A percentile compares a stretch with the other conserved stretches of the same genome.
phyloP scores from a whole-genome alignment of 1,140 invertebrate genomes.

The Philotrypesis tridentata region DNA sequence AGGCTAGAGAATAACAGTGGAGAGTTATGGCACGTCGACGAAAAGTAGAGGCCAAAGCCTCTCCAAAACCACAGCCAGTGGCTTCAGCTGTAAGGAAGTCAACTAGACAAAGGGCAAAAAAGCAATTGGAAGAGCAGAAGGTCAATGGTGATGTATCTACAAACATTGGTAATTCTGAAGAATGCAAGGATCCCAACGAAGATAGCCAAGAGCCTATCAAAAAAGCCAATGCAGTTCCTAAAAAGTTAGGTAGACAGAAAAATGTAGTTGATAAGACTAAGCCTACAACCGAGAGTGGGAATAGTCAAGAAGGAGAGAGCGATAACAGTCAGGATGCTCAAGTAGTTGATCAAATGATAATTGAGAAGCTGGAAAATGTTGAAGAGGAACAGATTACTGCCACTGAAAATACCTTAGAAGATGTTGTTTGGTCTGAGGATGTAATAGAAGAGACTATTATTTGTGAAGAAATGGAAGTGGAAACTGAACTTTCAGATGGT shows the following conservation, averaged over 20 bases:
- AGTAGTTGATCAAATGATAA: constrained; percentile 48
- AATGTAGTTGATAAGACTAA: constrained; percentile 47
- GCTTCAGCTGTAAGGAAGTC: constrained; percentile 65
- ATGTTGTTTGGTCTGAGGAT: constrained; percentile 61
- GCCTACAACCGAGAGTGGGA: constrained; percentile 40
- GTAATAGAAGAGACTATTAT: constrained; percentile 71
- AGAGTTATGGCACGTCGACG: constrained; percentile 64
- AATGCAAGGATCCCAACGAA: constrained; percentile 50
- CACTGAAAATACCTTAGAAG: constrained; percentile 40
- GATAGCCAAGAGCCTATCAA: constrained; percentile 54
- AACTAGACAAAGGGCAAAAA: constrained; percentile 66
- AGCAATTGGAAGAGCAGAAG: constrained; percentile 62
- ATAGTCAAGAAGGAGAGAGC: constrained; percentile 53
- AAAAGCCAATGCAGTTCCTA: constrained; percentile 52
- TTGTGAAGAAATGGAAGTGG: constrained; percentile 70
- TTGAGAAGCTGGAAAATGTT: constrained; percentile 34
- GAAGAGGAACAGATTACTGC: constrained; percentile 42
- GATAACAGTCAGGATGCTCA: constrained; percentile 56
- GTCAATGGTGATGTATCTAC: constrained; percentile 59
- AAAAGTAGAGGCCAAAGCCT: constrained; percentile 62
- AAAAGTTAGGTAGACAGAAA: constrained; percentile 55
- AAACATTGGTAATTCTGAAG: constrained; percentile 52
- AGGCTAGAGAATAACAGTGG: constrained; percentile 53
- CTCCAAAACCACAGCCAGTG: constrained; percentile 58
- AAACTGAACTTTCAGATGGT: constrained; percentile 51